Evolutionary conservation across 2,113 vertebrate genomes (phyloP).

Genomic region (Vombatus ursinus): DNA sequence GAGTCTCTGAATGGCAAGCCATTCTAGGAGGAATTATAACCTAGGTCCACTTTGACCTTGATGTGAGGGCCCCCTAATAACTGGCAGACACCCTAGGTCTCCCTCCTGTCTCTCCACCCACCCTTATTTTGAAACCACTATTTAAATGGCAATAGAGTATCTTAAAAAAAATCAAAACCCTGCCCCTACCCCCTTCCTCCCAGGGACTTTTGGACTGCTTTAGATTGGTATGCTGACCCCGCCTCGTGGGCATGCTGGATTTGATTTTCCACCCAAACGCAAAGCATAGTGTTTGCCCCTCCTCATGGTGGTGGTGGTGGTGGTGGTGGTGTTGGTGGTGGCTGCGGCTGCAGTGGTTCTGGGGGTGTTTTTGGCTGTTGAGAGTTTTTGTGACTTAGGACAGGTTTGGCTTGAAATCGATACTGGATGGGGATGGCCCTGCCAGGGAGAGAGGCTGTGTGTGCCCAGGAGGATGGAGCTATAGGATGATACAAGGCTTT

Average conservation of each 20-base stretch:
- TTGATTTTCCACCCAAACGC: not conserved
- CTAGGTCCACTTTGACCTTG: not conserved
- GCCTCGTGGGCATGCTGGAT: accelerated
- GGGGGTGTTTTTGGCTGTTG: not conserved
- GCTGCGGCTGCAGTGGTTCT: not conserved
- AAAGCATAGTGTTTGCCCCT: not conserved
- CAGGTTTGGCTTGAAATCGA: not conserved
- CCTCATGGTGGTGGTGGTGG: not conserved
- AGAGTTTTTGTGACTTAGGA: not conserved
- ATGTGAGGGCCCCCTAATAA: not conserved
- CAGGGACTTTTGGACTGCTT: accelerated
- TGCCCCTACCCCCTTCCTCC: not conserved
- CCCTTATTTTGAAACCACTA: not conserved
- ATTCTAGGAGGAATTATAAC: accelerated
- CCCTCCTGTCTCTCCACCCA: accelerated
- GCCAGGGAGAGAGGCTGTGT: not conserved
- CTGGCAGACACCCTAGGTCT: not conserved
- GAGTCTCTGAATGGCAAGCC: not conserved
- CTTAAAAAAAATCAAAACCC: not conserved
- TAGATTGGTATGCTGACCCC: accelerated
- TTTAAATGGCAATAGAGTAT: not conserved
- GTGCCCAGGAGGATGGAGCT: constrained; percentile 68
- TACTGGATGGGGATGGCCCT: constrained; percentile 13
- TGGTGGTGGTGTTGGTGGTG: not conserved
- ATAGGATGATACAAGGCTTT: constrained; percentile 97